Evolutionary conservation across 2,888 invertebrate genomes (phyloP).

Genomic region (Nematopogon swammerdamellus): DNA sequence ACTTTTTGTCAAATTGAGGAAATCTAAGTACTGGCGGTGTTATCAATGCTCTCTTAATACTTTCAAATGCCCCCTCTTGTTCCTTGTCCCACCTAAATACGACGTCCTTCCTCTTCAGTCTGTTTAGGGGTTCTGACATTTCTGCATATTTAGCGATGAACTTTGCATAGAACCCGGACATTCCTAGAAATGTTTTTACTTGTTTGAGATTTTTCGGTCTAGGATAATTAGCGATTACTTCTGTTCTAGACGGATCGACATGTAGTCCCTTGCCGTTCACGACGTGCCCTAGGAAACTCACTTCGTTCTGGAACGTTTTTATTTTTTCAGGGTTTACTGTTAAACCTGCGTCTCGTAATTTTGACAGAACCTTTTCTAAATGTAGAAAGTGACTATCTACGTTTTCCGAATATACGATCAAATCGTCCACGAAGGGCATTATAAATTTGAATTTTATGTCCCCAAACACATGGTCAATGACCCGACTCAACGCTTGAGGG

Average conservation of each 20-base stretch:
- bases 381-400: not conserved
- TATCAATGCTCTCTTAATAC: conserved; percentile 2
- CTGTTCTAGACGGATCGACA: conserved; percentile 2
- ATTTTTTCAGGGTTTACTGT: conserved; percentile 1
- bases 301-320: not conserved
- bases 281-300: conserved; percentile 1
- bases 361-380: not conserved
- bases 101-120: not conserved
- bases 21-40: conserved; percentile 5
- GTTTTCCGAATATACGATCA: conserved; percentile 1
- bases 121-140: conserved; percentile 4
- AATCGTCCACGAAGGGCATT: conserved; percentile 5
- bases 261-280: conserved; percentile 1
- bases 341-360: not conserved
- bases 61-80: not conserved
- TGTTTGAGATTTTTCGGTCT: conserved; percentile 5
- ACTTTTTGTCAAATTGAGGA: conserved; percentile 4
- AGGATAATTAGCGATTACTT: conserved; percentile 4
- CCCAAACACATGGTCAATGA: not conserved
- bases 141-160: conserved; percentile 5
- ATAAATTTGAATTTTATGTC: conserved; percentile 5
- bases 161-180: conserved; percentile 6
- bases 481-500: not conserved
- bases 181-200: conserved; percentile 6
- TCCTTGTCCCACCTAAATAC: not conserved